Evolutionary conservation across 2,797 vertebrate species (phyloP), one percentile per base, ranked within the genome.

Genomic region (Enteromius fasciolatus): DNA sequence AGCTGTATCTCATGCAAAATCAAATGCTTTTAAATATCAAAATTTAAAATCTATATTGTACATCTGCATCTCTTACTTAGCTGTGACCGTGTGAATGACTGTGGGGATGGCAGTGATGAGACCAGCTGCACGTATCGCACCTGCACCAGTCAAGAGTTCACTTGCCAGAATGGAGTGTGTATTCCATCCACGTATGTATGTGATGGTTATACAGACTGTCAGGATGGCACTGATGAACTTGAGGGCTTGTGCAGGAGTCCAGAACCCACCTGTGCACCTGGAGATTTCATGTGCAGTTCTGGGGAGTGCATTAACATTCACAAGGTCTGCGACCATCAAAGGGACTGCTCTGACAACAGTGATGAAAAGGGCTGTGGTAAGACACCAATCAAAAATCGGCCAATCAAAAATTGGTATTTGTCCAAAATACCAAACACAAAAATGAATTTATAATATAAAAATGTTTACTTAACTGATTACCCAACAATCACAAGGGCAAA

Each of bases 281-380:
- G 94, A 76, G 90, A 96, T 82, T 99, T 95, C 92, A 90, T 93
- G 90, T 99, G 97, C 92, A 93, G 94, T 87, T 96, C 95, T 1
- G 97, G 96, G 80, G 92, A 95, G 89, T 99, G 97, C 85, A 95
- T 97, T 2, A 95, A 96, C 74, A 79, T 80, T 63, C 87, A 50
- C 83, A 95, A 95, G 83, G 93, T 98, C 90, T 99, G 97, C 93
- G 95, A 99, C 83, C 91, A 92, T 12, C 84, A 94, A 48, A 95
- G 95, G 82, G 97, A 99, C 88, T 99, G 97, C 83, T 86, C 68
- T 11, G 97, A 99, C 88, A 93, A 95, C 87, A 98, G 96, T 0
- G 97, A 99, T 52, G 97, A 99, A 89, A 98, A 96, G 91, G 96
- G 95, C 89, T 99, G 97, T 6, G 97, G 97, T 99, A 92, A 84